Evolutionary conservation across 2,888 invertebrate species (phyloP).

Genomic region (Ischnura elegans): DNA sequence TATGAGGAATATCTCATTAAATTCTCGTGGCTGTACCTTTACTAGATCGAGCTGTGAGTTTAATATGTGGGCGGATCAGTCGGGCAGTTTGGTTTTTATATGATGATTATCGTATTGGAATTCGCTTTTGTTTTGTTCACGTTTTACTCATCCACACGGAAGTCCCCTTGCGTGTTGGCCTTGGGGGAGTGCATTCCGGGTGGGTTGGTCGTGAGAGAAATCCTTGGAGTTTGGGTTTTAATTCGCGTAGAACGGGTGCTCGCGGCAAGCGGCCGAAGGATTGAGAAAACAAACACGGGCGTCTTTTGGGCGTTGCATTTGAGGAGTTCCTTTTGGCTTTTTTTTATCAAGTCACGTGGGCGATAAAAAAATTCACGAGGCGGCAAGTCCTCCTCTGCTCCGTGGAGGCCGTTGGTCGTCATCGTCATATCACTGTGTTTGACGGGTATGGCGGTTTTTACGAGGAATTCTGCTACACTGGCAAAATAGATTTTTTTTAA

Average conservation of each 20-base stretch:
- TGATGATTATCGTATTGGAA: too few species aligned
- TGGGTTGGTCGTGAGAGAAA: background rate
- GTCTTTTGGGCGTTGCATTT: background rate
- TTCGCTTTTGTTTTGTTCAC: too few species aligned
- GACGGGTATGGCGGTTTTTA: background rate
- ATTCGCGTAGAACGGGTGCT: background rate
- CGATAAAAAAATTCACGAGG: constrained; percentile 28
- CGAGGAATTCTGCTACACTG: background rate
- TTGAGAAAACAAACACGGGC: background rate
- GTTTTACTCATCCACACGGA: too few species aligned
- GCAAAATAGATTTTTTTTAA: background rate
- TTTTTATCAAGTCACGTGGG: constrained; percentile 21
- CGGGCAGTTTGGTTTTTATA: too few species aligned
- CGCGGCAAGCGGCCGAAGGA: background rate
- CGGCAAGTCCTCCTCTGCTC: background rate
- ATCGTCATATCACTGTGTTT: too few species aligned
- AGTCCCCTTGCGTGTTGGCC: background rate
- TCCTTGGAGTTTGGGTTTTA: background rate
- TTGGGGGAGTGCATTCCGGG: background rate
- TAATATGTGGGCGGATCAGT: too few species aligned
- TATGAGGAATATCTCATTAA: too few species aligned
- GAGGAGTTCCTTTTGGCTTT: background rate
- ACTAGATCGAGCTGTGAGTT: too few species aligned
- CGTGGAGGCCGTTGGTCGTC: background rate
- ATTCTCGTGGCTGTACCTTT: too few species aligned